Base-by-base conservation (phyloP, 1,140 invertebrate genomes). In the Bombus pascuorum region DNA sequence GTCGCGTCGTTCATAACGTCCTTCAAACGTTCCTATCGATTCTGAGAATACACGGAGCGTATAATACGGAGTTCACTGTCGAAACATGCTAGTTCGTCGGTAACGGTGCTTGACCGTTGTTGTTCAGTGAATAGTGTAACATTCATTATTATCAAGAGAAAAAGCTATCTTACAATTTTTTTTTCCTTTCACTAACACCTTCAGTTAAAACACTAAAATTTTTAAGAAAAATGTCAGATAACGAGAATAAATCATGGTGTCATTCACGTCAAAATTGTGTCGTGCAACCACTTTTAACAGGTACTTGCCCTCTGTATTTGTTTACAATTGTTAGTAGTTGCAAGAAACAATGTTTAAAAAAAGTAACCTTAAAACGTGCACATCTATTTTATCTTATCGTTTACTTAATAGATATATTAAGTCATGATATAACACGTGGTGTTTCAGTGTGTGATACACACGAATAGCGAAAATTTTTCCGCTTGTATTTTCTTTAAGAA, bases 211-310 rank as follows among this genome's bases (percentile, higher is more conserved):
- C 13, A 5, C 1, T 12, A 73, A 28, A 42, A 57, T 77, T 66
- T 81, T 4, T 34, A 28, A 25, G 9, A 39, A 84, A 87, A 62
- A 90, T 91, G 90, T 91, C 90, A 71, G 87, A 91, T 81, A 79
- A 92, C 70, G 83, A 86, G 57, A 71, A 87, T 37, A 85, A 92
- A 72, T 76, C 88, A 8, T 93, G 93, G 83, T 94, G 93, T 84
- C 94, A 94, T 87, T 95, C 96, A 89, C 96, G 96, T 73, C 97
- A 98, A 94, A 98, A 98, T 95, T 97, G 97, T 80, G 97, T 98
- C 86, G 97, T 98, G 71, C 97, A 98, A 94, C 97, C 97, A 72
- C 94, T 98, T 72, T 95, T 98, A 73, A 98, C 97, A 90, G 97
- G 97, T 97, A 96, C 93, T 62, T 74, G 1, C n/a, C 39, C 66